A percentile compares a stretch with the other conserved stretches of the same genome.
These are phyloP conservation scores for Muscicapa comitata DNA, from an alignment of 2,797 vertebrate species.

Conservation along the genomic window DNA sequence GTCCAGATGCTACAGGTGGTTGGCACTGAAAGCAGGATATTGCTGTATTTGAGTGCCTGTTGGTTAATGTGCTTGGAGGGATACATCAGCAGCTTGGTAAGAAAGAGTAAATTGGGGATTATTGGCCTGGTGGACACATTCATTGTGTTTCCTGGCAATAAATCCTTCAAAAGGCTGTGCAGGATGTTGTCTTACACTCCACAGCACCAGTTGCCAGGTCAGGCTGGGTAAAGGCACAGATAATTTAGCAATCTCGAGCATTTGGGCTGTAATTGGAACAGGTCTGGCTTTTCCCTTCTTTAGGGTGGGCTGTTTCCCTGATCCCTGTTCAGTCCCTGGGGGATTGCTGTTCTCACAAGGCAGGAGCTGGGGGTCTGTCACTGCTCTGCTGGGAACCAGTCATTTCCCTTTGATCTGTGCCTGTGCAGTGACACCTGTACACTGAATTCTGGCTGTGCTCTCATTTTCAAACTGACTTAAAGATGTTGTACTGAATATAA, in stretches of 20 bases:
- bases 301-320: background rate
- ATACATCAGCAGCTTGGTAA: background rate
- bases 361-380: background rate
- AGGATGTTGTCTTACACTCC: background rate
- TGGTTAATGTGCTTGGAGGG: background rate
- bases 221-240: background rate
- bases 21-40: background rate
- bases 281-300: background rate
- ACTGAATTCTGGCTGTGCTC: background rate
- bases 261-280: background rate
- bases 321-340: background rate
- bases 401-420: background rate
- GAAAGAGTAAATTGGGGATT: background rate
- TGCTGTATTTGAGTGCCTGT: background rate
- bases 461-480: background rate
- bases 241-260: background rate
- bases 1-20: background rate
- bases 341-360: background rate
- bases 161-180: background rate
- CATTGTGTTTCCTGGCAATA: background rate
- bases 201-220: background rate
- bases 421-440: background rate
- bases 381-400: background rate
- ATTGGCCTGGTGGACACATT: background rate
- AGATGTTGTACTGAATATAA: background rate